A percentile compares a stretch with the other conserved stretches of the same genome.
phyloP scores from a whole-genome alignment of 2,888 invertebrate species.

The Mythimna albipuncta region DNA sequence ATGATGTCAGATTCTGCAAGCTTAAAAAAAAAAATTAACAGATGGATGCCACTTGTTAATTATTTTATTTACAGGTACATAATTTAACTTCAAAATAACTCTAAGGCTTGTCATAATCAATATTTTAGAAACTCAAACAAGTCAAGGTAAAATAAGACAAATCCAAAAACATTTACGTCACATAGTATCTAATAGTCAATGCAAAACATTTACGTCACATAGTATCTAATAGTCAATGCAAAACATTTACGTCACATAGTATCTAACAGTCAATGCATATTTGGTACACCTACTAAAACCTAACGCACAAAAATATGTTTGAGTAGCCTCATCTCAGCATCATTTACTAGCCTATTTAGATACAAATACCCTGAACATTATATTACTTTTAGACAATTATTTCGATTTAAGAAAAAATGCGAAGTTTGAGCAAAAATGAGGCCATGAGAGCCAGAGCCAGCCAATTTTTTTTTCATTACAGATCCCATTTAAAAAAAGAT shows the following conservation, averaged over 20 bases:
- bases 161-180: conserved; percentile 15
- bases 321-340: conserved; percentile 2
- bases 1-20: conserved; percentile 8
- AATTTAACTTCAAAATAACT: background rate
- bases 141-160: background rate
- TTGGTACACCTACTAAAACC: background rate
- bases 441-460: too few species aligned
- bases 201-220: background rate
- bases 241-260: conserved; percentile 6
- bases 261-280: background rate
- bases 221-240: background rate
- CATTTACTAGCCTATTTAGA: conserved; percentile 23
- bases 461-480: too few species aligned
- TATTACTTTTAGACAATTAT: conserved; percentile 15
- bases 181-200: background rate
- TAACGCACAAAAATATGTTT: conserved; percentile 25
- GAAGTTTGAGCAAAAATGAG: background rate
- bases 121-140: background rate
- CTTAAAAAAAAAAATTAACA: conserved; percentile 5
- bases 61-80: conserved; percentile 1
- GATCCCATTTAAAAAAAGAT: too few species aligned
- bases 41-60: background rate
- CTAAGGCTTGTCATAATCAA: background rate
- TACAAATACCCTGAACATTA: conserved; percentile 59
- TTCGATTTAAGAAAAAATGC: background rate